Evolutionary conservation across 2,888 invertebrate species (phyloP), one percentile per base, ranked within the genome.

Genomic region (Chrysomela aeneicollis): DNA sequence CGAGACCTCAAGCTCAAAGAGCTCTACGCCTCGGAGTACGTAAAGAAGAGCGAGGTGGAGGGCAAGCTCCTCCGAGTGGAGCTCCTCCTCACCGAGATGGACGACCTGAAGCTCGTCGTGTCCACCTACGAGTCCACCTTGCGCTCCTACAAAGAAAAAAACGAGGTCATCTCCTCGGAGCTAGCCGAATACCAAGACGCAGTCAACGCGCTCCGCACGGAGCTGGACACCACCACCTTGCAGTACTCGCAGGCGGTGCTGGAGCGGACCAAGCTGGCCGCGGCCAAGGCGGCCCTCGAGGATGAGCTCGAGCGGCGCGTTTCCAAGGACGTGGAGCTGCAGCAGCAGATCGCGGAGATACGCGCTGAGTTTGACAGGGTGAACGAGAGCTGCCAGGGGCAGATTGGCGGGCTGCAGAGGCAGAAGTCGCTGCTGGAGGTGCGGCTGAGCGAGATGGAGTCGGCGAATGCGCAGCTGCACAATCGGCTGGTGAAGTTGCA

Each of bases 241-340:
- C 87, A 90, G 68, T 90, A 90, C 18, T 92, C 93, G 0, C 90
- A 91, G 77, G 88, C 89, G 0, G 87, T 91, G 0, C 83, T 92
- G 37, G 92, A 93, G 74, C 87, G 92, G 73, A 90, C 91, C 0
- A 89, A 90, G 71, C 85, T 91, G 1, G 87, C 88, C 60, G 91
- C 91, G 70, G 92, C 92, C 51, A 89, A 90, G 70, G 76, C 90
- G 22, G 85, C 86, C 19, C 78, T 91, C 30, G 92, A 93, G 78
- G 85, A 87, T 71, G 87, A 90, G 75, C 74, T 89, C 10, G 85
- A 87, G 71, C 87, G 59, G 67, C 61, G 49, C 8, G 85, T 86
- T 63, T 85, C 86, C 63, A 85, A 87, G 64, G 86, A 84, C 69
- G 78, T 78, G 15, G 82, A 82, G 52, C 80, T 85, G 63, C 80